Evolutionary conservation across 2,888 invertebrate genomes (phyloP).

Genomic region (Sepiola atlantica): DNA sequence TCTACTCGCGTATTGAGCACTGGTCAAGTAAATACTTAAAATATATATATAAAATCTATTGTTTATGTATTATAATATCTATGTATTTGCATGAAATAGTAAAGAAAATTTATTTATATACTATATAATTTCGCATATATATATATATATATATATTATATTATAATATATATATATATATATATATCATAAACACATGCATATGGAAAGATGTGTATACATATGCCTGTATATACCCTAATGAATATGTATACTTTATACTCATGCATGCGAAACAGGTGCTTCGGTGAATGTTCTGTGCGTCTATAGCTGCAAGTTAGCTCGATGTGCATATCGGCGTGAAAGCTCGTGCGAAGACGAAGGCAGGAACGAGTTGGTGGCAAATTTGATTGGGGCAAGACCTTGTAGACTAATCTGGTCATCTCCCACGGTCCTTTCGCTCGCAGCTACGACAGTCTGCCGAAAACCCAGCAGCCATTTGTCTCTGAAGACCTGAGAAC

Average conservation of each 20-base stretch:
- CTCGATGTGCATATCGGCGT: background rate
- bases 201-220: background rate
- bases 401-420: conserved; percentile 2
- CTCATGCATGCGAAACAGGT: background rate
- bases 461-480: background rate
- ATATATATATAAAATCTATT: too few species aligned
- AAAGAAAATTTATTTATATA: too few species aligned
- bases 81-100: too few species aligned
- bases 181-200: background rate
- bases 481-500: background rate
- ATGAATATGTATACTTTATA: background rate
- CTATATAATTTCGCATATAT: too few species aligned
- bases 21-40: too few species aligned
- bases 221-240: background rate
- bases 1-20: too few species aligned
- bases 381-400: conserved; percentile 32
- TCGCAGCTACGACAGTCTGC: background rate
- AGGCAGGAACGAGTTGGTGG: background rate
- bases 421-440: background rate
- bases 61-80: too few species aligned
- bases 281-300: background rate
- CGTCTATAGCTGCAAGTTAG: background rate
- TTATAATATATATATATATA: background rate
- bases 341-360: background rate
- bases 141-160: background rate